Conservation (phyloP, 92 coral and sea anemone genomes). For the Metridium senile region DNA sequence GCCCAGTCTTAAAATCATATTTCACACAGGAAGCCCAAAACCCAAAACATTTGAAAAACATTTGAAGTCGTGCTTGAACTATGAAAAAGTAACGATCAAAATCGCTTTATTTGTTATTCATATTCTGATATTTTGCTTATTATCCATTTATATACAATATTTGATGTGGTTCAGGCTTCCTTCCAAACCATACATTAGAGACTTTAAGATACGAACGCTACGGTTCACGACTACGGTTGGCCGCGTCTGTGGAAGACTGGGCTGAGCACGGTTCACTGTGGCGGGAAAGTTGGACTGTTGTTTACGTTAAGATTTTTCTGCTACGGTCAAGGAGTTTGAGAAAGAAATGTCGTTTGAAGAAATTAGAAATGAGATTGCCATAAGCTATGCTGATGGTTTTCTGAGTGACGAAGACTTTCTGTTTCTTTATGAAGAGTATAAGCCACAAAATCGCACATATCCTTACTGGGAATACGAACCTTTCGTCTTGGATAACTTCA, state of each 20-base stretch:
- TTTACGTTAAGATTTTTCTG: background rate
- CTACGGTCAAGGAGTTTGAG: background rate
- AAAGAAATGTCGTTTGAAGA: background rate
- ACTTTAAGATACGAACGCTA: background rate
- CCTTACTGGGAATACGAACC: slow-evolving; percentile 20
- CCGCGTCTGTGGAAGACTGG: background rate
- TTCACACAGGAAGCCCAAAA: no score
- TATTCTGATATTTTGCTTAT: no score
- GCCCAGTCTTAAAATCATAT: no score
- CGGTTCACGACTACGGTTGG: slow-evolving; percentile 2
- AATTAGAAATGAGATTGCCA: background rate
- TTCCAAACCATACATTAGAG: no score
- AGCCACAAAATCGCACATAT: slow-evolving; percentile 1
- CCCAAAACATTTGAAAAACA: no score
- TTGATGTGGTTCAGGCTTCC: no score
- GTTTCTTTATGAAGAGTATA: slow-evolving; percentile 6
- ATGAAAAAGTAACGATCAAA: no score
- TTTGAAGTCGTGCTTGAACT: no score
- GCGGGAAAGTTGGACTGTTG: background rate
- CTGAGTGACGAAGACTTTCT: slow-evolving; percentile 14
- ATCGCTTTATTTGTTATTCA: no score
- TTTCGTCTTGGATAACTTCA: slow-evolving; percentile 3
- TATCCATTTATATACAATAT: no score
- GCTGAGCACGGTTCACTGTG: background rate
- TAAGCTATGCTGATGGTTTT: background rate